phyloP scores from a whole-genome alignment of 2,797 vertebrate species.

The Amblyopsis hoosieri region DNA sequence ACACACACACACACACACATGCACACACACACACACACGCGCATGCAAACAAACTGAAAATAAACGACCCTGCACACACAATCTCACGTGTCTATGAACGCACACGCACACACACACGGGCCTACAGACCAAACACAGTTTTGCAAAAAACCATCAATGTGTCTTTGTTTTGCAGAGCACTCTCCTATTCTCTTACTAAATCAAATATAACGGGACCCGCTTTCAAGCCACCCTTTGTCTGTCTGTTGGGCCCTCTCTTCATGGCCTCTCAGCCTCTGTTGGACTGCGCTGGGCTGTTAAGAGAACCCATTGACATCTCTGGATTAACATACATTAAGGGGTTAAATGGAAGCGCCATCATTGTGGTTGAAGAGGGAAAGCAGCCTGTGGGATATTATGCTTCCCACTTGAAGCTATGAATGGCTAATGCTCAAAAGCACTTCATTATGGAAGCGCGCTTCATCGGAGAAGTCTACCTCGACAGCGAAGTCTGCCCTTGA shows the following conservation, averaged over 20 bases:
- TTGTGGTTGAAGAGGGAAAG: slow-evolving; percentile 69
- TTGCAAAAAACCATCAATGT: slow-evolving; percentile 60
- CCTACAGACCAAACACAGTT: slow-evolving; percentile 36
- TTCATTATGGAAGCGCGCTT: slow-evolving; percentile 61
- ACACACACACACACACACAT: neutral
- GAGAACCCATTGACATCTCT: slow-evolving; percentile 74
- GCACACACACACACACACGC: neutral
- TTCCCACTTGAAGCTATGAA: slow-evolving; percentile 73
- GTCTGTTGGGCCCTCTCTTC: slow-evolving; percentile 41
- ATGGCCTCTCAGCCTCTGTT: slow-evolving; percentile 57
- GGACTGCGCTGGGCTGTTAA: slow-evolving; percentile 62
- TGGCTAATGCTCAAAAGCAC: slow-evolving; percentile 68
- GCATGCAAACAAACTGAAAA: neutral
- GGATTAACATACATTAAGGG: slow-evolving; percentile 77
- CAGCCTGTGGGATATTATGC: slow-evolving; percentile 70
- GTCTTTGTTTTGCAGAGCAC: slow-evolving; percentile 68
- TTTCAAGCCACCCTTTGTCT: slow-evolving; percentile 67
- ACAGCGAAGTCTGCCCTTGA: slow-evolving; percentile 49
- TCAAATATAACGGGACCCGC: slow-evolving; percentile 60
- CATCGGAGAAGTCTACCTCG: slow-evolving; percentile 61
- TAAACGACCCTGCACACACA: neutral
- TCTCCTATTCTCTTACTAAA: slow-evolving; percentile 61
- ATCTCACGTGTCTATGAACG: neutral
- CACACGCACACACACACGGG: slow-evolving; percentile 30
- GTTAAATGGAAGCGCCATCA: slow-evolving; percentile 76